phyloP scores from a whole-genome alignment of 2,113 vertebrate species.

The Castor canadensis region DNA sequence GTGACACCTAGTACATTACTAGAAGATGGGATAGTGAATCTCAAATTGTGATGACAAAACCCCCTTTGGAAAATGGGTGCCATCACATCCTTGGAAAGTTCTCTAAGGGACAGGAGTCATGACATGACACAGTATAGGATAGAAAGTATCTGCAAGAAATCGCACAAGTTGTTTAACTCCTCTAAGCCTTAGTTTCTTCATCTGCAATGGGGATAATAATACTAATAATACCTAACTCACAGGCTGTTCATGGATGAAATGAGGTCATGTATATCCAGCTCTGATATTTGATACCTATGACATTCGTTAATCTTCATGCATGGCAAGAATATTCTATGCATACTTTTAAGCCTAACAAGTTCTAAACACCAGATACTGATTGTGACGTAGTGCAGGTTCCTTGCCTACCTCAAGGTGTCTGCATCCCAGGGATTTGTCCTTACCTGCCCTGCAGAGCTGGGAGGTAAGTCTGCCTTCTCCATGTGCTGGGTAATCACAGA shows the following conservation, averaged over 20 bases:
- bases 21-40: background rate
- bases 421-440: background rate
- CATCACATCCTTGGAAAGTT: background rate
- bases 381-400: background rate
- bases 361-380: background rate
- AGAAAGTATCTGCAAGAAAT: background rate
- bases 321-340: background rate
- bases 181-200: background rate
- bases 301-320: background rate
- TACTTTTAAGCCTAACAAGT: background rate
- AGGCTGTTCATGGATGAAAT: background rate
- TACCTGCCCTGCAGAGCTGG: constrained; percentile 86
- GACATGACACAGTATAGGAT: background rate
- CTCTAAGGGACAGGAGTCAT: background rate
- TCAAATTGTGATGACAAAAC: background rate
- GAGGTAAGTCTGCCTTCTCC: constrained; percentile 79
- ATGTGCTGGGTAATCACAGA: constrained; percentile 79
- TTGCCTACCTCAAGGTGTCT: background rate
- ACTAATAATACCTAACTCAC: background rate
- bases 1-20: background rate
- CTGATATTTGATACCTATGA: background rate
- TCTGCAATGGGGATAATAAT: background rate
- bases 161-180: background rate
- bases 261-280: background rate
- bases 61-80: background rate